Base-by-base conservation (phyloP, 2,113 vertebrate genomes). In the Jaculus jaculus region DNA sequence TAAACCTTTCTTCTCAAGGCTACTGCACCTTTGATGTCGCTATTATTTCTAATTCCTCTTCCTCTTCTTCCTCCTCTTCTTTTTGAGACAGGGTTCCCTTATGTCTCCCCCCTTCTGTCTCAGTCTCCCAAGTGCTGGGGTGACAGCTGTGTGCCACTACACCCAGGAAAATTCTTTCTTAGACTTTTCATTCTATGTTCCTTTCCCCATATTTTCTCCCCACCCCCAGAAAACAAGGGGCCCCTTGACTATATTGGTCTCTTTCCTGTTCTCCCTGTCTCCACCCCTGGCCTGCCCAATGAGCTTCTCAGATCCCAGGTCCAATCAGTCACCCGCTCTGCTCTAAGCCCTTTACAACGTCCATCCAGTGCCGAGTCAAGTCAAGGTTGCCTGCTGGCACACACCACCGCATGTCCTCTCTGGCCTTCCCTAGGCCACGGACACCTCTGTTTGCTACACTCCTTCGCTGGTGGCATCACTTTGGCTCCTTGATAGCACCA, bases 381-480 rank as follows among this genome's bases (percentile, higher is more conserved):
- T 32, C 34, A 17, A 47, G 60, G 72, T 66, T 32, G 65, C 54
- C 7, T 2, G 28, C 60, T 32, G 34, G 58, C 66, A 39, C 8
- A 6, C 32, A 11, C 66, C 10, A 13, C 11, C 7, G 68, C 10
- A 16, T 5, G 5, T 69, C 71, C 7, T 75, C 60, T n/a, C 34
- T 11, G 51, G 60, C 32, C 11, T 82, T 8, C 32, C 39, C 21
- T 6, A 54, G 30, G 60, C 54, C 51, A 12, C 26, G 10, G 34
- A 71, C 0, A 32, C 21, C 4, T 3, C 21, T 2, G 0, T 37
- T 21, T 54, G 39, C 58, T 77, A 16, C 4, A 2, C 28, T 69
- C 11, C 54, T 20, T 63, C 63, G 58, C 26, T 54, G 2, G 0
- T 0, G n/a, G 32, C 42, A 68, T 61, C 78, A 71, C 32, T 39